Evolutionary conservation across 1,140 invertebrate species (phyloP), one percentile per base, ranked within the genome.

Genomic region (Drosophila funebris): DNA sequence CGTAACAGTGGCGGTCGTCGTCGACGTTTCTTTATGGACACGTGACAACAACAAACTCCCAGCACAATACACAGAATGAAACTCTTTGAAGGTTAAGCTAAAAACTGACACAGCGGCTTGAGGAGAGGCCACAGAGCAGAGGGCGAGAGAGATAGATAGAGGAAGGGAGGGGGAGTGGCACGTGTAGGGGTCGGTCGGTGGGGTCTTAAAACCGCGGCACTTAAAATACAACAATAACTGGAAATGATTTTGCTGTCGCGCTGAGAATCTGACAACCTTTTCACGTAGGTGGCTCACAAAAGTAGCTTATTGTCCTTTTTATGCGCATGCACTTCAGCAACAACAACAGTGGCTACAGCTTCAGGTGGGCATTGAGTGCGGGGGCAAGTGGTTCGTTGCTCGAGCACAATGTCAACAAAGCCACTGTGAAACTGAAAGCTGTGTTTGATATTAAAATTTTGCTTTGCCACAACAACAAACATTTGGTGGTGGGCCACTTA

Each of bases 231-330:
- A 85, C 74, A 87, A 78, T 81, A 82, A 85, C 74, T 81, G 62
- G 52, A 80, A 85, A 84, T 76, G 67, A 76, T 84, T 84, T 84
- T 33, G 33, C 22, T 57, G 53, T 58, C 48, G 29, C 22, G 41
- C 39, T 50, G n/a, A 27, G 54, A 16, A 57, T 48, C 20, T 52
- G 60, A 48, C 41, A 77, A 87, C 82, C 78, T 78, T 87, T 85
- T 66, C 58, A 63, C 62, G 78, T 77, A 78, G 74, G 57, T 82
- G 56, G 54, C 69, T 50, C 46, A 62, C 73, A 79, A 78, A 84
- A 84, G 81, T 85, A 73, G 82, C 82, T 85, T 85, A 85, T 82
- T 87, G 82, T 85, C 83, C 83, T 85, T 85, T 85, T 85, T 88
- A 88, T 76, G 82, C 75, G 82, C 63, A n/a, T 82, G 82, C 83